Evolutionary conservation across 2,113 vertebrate species (phyloP).

Genomic region (Mionectes macconnelli): DNA sequence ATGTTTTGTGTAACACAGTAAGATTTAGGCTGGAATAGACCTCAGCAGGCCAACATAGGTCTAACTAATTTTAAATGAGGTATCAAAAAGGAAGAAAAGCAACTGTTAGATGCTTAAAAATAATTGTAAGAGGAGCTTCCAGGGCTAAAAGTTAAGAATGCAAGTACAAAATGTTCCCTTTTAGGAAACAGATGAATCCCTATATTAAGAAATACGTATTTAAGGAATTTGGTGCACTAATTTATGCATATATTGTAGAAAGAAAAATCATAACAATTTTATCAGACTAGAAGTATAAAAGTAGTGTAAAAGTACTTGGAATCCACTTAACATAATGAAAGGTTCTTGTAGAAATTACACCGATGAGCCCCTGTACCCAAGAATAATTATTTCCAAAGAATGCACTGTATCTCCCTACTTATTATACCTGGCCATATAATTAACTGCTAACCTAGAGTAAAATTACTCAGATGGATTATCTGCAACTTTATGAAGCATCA

Average conservation of each 20-base stretch:
- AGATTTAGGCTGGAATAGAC: neutral
- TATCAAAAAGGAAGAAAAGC: neutral
- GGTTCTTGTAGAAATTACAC: neutral
- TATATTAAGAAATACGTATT: neutral
- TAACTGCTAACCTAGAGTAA: neutral
- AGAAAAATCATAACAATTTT: neutral
- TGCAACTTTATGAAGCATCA: neutral
- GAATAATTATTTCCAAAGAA: neutral
- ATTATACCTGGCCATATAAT: neutral
- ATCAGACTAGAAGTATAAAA: neutral
- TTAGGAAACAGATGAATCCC: neutral
- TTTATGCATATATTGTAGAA: neutral
- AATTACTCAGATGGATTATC: neutral
- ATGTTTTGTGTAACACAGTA: neutral
- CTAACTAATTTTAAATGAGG: neutral
- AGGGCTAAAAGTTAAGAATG: neutral
- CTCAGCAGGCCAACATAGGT: neutral
- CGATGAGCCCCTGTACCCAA: neutral
- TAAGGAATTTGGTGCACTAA: neutral
- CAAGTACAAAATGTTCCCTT: neutral
- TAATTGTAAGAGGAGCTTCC: neutral
- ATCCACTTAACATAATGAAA: neutral
- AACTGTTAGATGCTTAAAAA: neutral
- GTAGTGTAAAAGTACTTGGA: neutral
- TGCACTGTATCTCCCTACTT: neutral